Evolutionary conservation across 2,113 vertebrate species (phyloP), one percentile per base, ranked within the genome.

Genomic region (Onychostruthus taczanowskii): DNA sequence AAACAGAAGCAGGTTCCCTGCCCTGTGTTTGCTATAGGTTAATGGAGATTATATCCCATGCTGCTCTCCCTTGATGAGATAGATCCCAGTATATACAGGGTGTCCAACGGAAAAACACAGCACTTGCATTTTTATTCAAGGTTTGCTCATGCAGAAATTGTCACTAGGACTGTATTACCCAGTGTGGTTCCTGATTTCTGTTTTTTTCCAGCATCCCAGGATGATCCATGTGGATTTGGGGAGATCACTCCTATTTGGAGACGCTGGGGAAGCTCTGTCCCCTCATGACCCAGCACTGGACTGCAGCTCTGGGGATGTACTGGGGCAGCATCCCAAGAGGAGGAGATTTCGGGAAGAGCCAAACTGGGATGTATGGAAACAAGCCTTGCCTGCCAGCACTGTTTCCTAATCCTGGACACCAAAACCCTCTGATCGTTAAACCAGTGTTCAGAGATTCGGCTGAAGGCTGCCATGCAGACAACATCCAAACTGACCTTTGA

Each of bases 381-480:
- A 81, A 94, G 3, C 56, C 35, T 80, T 92, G 66, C 39, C 82
- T 92, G 93, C 93, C 94, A 95, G 55, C 1, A 7, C 66, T 68
- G 44, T 93, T 95, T 95, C 93, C 91, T 90, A 89, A 94, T 92
- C 91, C 91, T 15, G 13, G 90, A 68, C 81, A 84, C 94, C 77
- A 75, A 91, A 95, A 55, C 6, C 6, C 70, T 76, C 80, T 94
- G 95, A 94, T 95, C 0, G 77, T 78, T 93, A 95, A 96, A 96
- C 61, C 93, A 93, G 94, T 0, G 31, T 17, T 70, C 41, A 59
- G 92, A 89, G 61, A 41, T 67, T 67, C 66, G 0, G 78, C 88
- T 88, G 88, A 93, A 88, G 73, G 81, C 87, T 96, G 89, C 95
- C 91, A 84, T 95, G 93, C 94, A 92, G 93, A 90, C 95, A 75